Base-by-base conservation (phyloP, 2,113 vertebrate genomes). In the Sceloporus undulatus region DNA sequence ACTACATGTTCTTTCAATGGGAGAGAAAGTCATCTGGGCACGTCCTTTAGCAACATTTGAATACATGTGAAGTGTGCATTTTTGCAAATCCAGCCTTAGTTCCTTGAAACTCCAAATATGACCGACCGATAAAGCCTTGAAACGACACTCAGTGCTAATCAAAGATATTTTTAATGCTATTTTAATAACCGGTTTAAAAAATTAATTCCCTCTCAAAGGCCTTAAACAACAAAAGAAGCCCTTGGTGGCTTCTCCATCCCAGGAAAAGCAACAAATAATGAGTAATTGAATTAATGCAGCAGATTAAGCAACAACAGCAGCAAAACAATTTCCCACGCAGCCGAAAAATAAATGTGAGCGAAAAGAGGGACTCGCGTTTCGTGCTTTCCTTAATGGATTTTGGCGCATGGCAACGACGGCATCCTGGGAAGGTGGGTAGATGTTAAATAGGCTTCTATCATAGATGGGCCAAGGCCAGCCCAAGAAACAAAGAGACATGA, bases 241-340 rank as follows among this genome's bases (percentile, higher is more conserved):
- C 38, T 82, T 65, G 27, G 62, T 16, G 62, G 40, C 80, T 25
- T 21, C 19, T 42, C 59, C 62, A 42, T 25, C 21, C 23, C 59
- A 42, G 34, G n/a, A 38, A 81, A 68, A 70, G 66, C 70, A 70
- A 70, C 27, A 83, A 52, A 70, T 10, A 52, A 66, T 42, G n/a
- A 83, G 70, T 82, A 82, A 82, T 52, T 70, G 25, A 70, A 83
- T 83, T 83, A 70, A 82, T 68, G 81, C 54, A 34, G n/a, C 7
- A 59, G 54, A 6, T 19, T 48, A 29, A 27, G 21, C 56, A 40
- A 48, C 13, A 9, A 38, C n/a, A 7, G 10, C 70, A 73, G 27
- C 27, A 73, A 11, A 62, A 62, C 18, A 23, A 8, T 66, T 25
- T 82, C 10, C 34, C 21, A 34, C 25, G 9, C 79, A 25, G 38